Evolutionary conservation across 2,888 invertebrate species (phyloP), one percentile per base, ranked within the genome.

Genomic region (Agrotis exclamationis): DNA sequence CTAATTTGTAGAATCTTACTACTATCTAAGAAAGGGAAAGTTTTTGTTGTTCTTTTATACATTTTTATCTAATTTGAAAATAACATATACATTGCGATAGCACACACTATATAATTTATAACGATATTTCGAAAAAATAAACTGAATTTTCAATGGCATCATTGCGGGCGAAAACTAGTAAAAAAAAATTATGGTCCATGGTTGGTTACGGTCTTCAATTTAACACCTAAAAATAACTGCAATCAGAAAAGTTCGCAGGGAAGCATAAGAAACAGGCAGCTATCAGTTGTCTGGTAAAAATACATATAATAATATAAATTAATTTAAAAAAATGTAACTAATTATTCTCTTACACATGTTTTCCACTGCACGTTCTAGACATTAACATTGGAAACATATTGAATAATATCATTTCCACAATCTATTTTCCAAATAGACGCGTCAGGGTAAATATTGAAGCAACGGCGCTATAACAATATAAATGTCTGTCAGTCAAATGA

Each of bases 401-500:
- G 14, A 59, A 48, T 24, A 33, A 48, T 73, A 48, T 63, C 16
- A 72, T 50, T 44, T 82, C 44, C 45, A 54, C 59, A 20, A 63
- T 63, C 20, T 54, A 48, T 78, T 72, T 82, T 70, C 51, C 50
- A 66, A 73, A 66, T 57, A 78, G 9, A 67, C 24, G 45, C 66
- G 45, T 66, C 66, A 67, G 50, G 47, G 47, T 64, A 67, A 74
- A 80, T 64, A 79, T 74, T 83, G 60, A 62, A 73, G 72, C 39
- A 39, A 39, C 54, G 33, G 28, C 63, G 44, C 13, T 79, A 0
- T 63, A 82, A 68, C 80, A 74, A 67, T 83, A 51, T 57, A 58
- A 62, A 60, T 74, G 67, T 50, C 80, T 73, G 80, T 74, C 82
- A 69, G 45, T 65, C 48, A 67, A 79, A 64, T 70, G 24, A 65